phyloP scores from a whole-genome alignment of 2,113 vertebrate species.

The Elanus axillaris region DNA sequence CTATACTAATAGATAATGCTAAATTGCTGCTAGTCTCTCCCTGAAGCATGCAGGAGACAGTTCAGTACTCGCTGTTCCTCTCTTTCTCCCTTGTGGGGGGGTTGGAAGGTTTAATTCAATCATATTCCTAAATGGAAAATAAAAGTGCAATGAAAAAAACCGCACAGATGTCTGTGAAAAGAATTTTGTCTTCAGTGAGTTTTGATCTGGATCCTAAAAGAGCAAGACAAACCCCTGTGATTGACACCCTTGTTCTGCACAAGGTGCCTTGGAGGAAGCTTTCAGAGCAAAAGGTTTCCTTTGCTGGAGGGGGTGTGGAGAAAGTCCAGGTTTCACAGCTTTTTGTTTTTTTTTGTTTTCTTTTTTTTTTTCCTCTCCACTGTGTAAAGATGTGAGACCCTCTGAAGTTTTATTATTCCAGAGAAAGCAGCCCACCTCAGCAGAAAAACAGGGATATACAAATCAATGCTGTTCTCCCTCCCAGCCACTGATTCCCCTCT shows the following conservation, averaged over 20 bases:
- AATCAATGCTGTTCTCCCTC: not conserved
- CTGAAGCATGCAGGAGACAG: not conserved
- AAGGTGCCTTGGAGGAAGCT: conserved; percentile 39
- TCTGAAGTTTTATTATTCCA: not conserved
- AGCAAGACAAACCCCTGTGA: conserved; percentile 13
- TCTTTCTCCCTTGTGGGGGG: conserved; percentile 14
- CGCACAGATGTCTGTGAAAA: not conserved
- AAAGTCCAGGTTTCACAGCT: conserved; percentile 8
- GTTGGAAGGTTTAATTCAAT: conserved; percentile 50
- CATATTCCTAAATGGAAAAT: conserved; percentile 37
- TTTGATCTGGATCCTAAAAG: conserved; percentile 45
- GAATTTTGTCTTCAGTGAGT: not conserved
- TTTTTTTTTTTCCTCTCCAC: not conserved
- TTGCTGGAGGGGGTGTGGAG: conserved; percentile 29
- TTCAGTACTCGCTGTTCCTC: not conserved
- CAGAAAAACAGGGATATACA: not conserved
- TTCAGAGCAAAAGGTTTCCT: conserved; percentile 27
- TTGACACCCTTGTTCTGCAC: conserved; percentile 36
- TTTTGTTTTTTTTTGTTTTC: not conserved
- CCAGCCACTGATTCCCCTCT: not conserved
- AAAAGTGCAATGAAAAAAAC: not conserved
- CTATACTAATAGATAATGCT: not conserved
- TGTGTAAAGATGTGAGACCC: not conserved
- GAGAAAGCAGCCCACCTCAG: not conserved
- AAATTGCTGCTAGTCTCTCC: not conserved